phyloP scores from a whole-genome alignment of 1,140 invertebrate genomes.

The Coptotermes formosanus region DNA sequence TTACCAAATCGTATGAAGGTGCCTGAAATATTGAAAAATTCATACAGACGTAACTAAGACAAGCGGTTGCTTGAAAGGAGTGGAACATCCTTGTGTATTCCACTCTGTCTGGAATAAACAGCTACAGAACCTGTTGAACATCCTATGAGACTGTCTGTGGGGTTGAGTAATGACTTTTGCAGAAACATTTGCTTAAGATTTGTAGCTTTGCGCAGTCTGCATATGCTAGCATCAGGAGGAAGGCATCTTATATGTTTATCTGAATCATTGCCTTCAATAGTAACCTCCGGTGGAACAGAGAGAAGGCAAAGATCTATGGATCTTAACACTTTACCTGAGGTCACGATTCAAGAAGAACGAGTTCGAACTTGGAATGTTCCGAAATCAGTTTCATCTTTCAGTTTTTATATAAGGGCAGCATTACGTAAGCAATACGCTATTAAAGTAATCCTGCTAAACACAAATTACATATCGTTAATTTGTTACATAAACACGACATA shows the following conservation, averaged over 20 bases:
- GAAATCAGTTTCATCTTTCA: background rate
- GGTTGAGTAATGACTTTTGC: background rate
- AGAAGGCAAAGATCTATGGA: background rate
- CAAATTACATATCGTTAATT: constrained; percentile 10
- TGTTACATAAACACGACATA: background rate
- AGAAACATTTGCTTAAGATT: background rate
- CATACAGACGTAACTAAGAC: too few species aligned
- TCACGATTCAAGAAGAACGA: background rate
- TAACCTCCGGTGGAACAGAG: background rate
- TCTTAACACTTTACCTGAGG: background rate
- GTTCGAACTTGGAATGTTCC: background rate
- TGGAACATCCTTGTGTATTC: too few species aligned
- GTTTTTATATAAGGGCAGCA: background rate
- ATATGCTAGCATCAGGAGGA: background rate
- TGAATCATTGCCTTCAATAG: background rate
- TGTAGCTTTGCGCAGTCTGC: background rate
- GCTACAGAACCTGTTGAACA: too few species aligned
- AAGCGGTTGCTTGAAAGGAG: too few species aligned
- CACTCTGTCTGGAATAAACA: too few species aligned
- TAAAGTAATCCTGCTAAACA: background rate
- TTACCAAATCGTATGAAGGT: too few species aligned
- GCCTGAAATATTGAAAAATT: too few species aligned
- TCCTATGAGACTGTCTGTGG: too few species aligned
- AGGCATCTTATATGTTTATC: background rate
- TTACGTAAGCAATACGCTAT: background rate